Conservation (phyloP, 2,888 invertebrate genomes). For the Hymenopus coronatus region DNA sequence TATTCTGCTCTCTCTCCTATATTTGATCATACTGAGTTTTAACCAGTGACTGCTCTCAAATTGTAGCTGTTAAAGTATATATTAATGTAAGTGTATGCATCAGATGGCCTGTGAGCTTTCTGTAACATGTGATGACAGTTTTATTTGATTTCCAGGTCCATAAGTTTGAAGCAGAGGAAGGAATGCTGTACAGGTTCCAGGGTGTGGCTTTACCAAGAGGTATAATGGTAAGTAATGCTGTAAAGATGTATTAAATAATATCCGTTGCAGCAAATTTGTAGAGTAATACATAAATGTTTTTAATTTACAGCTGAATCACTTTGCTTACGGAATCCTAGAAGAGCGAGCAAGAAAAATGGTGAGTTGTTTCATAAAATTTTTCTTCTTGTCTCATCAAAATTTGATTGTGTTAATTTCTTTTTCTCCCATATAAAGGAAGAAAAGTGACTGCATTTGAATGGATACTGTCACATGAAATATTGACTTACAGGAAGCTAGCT, state of each 20-base stretch:
- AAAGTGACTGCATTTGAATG: neutral
- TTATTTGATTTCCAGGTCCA: slow-evolving; percentile 55
- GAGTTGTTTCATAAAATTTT: slow-evolving; percentile 32
- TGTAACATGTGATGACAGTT: neutral
- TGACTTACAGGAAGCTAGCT: too few species aligned
- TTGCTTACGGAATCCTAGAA: slow-evolving; percentile 71
- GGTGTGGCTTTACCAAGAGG: slow-evolving; percentile 82
- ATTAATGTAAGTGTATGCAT: neutral
- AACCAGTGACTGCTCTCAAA: too few species aligned
- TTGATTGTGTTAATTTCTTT: neutral
- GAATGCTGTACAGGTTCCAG: slow-evolving; percentile 78
- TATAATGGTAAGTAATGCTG: slow-evolving; percentile 49
- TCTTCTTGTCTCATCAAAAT: neutral
- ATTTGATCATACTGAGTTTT: too few species aligned
- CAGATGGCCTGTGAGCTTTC: too few species aligned
- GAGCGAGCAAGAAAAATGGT: slow-evolving; percentile 69
- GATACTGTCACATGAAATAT: too few species aligned
- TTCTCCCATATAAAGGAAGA: neutral
- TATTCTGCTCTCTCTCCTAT: too few species aligned
- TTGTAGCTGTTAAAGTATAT: neutral
- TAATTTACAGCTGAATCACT: slow-evolving; percentile 63
- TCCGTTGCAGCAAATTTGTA: neutral
- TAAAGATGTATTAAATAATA: neutral
- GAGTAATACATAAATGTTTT: neutral
- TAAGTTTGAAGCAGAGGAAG: slow-evolving; percentile 60